Percentiles rank a stretch among this genome's conserved stretches.
These are phyloP conservation scores for Geothlypis trichas DNA, from an alignment of 2,113 vertebrate species.

Conservation along the genomic window DNA sequence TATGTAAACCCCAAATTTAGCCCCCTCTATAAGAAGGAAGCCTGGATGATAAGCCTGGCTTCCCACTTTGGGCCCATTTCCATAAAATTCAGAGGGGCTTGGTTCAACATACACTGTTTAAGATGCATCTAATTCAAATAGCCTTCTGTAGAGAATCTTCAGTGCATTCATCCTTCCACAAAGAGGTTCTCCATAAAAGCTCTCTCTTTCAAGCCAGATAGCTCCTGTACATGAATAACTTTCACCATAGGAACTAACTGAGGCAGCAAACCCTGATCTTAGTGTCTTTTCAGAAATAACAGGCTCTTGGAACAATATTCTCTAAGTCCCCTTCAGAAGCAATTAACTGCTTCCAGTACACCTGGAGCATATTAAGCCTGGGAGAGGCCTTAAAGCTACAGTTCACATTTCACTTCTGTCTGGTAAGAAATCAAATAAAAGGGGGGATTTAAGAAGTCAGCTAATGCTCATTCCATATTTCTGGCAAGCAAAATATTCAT, in stretches of 20 bases:
- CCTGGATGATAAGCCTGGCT: neutral
- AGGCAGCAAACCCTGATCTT: slow-evolving; percentile 67
- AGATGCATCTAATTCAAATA: slow-evolving; percentile 73
- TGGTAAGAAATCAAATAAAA: slow-evolving; percentile 73
- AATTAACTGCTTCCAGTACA: slow-evolving; percentile 77
- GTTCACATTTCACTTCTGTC: slow-evolving; percentile 75
- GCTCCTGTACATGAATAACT: slow-evolving; percentile 70
- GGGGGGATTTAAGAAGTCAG: slow-evolving; percentile 55
- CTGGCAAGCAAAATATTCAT: slow-evolving; percentile 68
- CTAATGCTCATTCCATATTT: slow-evolving; percentile 70
- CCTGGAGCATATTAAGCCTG: slow-evolving; percentile 75
- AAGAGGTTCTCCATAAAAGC: slow-evolving; percentile 71
- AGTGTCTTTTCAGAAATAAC: slow-evolving; percentile 63
- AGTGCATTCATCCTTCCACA: slow-evolving; percentile 65
- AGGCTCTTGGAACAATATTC: slow-evolving; percentile 65
- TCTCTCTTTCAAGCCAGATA: slow-evolving; percentile 66
- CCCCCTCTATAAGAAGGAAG: neutral
- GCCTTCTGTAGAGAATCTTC: slow-evolving; percentile 63
- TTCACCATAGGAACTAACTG: slow-evolving; percentile 71
- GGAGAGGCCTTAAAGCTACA: slow-evolving; percentile 69
- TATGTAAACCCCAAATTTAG: neutral
- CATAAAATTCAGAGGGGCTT: slow-evolving; percentile 36
- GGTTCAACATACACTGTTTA: slow-evolving; percentile 66
- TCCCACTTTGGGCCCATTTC: slow-evolving; percentile 16
- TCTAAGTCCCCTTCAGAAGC: slow-evolving; percentile 70